Evolutionary conservation across 2,113 vertebrate species (phyloP), one percentile per base, ranked within the genome.

Genomic region (Dicrurus megarhynchus): DNA sequence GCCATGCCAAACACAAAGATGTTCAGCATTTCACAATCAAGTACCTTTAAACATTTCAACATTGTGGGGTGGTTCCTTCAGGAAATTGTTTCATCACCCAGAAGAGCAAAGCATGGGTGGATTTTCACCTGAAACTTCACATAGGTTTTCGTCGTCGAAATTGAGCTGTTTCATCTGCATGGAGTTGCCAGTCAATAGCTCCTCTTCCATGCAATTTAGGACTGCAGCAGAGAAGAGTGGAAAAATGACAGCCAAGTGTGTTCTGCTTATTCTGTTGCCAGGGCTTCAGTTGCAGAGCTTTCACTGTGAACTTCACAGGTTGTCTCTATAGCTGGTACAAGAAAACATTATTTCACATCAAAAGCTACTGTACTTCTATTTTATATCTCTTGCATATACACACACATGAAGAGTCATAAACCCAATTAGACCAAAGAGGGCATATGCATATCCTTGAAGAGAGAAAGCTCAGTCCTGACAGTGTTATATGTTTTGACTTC

Each of bases 261-360:
- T 67, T 87, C 59, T 53, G 41, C 50, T 94, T 73, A n/a, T 35
- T 69, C 73, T 87, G 41, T 57, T 93, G 57, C 56, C 59, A 56
- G 53, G 41, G 56, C 60, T 93, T 87, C 59, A 46, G 33, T 35
- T 74, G 30, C 41, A 41, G n/a, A 84, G 32, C 37, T 89, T 93
- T 65, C 86, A 69, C 41, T 10, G n/a, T 71, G 44, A 87, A 84
- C 30, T 64, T 47, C 28, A n/a, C 26, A 2, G n/a, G n/a, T 39
- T 18, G 16, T 44, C 61, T 41, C 76, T 87, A 61, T 59, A 94
- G 57, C 16, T 87, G 73, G 88, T 84, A 93, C 64, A 64, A 93
- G 50, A 88, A 94, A 93, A 92, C 52, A n/a, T 91, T 93, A 76
- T 89, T 94, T 93, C 71, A 85, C 55, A 59, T 61, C 50, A 76